Base-by-base conservation (phyloP, 1,140 invertebrate genomes). In the Liolophura sinensis region DNA sequence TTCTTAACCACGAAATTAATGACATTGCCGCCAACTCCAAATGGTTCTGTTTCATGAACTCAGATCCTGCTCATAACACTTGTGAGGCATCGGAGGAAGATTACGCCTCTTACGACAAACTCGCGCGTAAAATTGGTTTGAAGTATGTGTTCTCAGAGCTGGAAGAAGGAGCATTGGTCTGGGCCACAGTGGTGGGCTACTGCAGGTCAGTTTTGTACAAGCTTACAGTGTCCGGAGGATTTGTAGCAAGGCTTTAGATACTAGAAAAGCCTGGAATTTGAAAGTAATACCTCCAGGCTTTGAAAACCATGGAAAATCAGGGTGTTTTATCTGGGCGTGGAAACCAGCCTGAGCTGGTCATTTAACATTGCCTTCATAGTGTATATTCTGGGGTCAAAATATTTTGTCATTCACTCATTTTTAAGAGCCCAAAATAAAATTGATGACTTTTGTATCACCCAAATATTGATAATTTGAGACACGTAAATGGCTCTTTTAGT, bases 111-210 rank as follows among this genome's bases (percentile, higher is more conserved):
- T 79, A 73, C 68, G 74, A 78, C 27, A 74, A 67, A 64, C 69
- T 79, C 40, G 76, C 76, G 0, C 70, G 65, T 20, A 74, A 64
- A 27, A 60, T 62, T 18, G 72, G 72, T 4, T 64, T 72, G 18
- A 74, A 73, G 54, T 73, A 72, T 63, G 69, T 79, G 14, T 72
- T 73, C 67, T 77, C 75, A 14, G 59, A 64, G 14, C 47, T 77
- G 1, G 52, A 62, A 31, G 68, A 65, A 25, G 75, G 77, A 1
- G 49, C 60, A 7, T 59, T 79, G 15, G 76, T 79, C 14, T 79
- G 76, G 78, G 78, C 78, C 15, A 78, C 78, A 67, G 73, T 75
- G 67, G n/a, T 62, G 24, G 76, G 78, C 16, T 79, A 79, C 60
- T 79, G 76, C 61, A 79, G 72, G 78, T 77, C 64, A 31, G 27